Evolutionary conservation across 2,888 invertebrate genomes (phyloP).

Genomic region (Rugalucina vietnamica): DNA sequence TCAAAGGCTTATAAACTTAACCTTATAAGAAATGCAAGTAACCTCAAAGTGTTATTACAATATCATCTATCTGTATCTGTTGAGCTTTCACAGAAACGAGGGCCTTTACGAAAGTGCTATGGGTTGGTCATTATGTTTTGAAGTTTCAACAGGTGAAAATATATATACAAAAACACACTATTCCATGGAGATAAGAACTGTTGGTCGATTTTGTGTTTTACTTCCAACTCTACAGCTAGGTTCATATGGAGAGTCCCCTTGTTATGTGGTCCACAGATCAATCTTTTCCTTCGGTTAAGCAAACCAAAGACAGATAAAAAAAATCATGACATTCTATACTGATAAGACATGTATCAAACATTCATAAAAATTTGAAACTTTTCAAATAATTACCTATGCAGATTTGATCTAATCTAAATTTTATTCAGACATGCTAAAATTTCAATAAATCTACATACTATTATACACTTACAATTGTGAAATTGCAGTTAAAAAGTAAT

Average conservation of each 20-base stretch:
- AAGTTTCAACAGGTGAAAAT: too few species aligned
- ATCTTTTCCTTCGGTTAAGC: background rate
- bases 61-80: background rate
- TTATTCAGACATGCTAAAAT: background rate
- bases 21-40: background rate
- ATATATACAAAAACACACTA: too few species aligned
- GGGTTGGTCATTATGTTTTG: too few species aligned
- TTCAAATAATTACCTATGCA: background rate
- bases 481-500: too few species aligned
- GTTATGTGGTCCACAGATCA: too few species aligned
- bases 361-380: background rate
- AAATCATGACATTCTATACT: background rate
- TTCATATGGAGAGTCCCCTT: too few species aligned
- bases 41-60: background rate
- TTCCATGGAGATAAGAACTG: too few species aligned
- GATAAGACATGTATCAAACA: constrained; percentile 10
- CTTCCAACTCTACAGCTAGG: too few species aligned
- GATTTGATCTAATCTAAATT: background rate
- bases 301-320: background rate
- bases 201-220: too few species aligned
- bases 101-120: too few species aligned
- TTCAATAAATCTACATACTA: background rate
- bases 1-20: background rate
- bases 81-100: too few species aligned
- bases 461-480: too few species aligned